Conservation (phyloP, 2,113 vertebrate genomes). For the Trinectes maculatus region DNA sequence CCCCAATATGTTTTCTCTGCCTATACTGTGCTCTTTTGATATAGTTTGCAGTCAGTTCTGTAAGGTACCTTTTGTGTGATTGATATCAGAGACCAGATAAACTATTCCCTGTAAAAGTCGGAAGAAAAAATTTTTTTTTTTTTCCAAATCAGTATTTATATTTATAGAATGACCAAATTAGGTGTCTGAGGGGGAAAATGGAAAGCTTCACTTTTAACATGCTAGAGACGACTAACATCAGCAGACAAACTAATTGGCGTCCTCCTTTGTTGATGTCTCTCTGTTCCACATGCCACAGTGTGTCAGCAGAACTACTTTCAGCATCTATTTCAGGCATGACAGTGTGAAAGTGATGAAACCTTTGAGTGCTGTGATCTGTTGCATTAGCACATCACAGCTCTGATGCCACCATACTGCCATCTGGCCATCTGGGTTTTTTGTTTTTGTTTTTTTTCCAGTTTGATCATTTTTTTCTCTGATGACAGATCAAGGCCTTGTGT, state of each 20-base stretch:
- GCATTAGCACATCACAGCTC: constrained; percentile 24
- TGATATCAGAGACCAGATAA: too few species aligned
- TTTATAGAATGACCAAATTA: too few species aligned
- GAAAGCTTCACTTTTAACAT: too few species aligned
- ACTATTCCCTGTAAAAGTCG: too few species aligned
- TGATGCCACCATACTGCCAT: constrained; percentile 4
- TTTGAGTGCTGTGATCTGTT: not conserved
- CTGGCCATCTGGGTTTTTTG: not conserved
- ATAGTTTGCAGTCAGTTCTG: constrained; percentile 5
- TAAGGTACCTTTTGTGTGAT: too few species aligned
- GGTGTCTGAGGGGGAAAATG: too few species aligned
- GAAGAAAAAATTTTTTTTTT: too few species aligned
- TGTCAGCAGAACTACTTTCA: constrained; percentile 1
- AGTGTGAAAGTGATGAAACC: not conserved
- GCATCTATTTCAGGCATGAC: not conserved
- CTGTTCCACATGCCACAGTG: not conserved
- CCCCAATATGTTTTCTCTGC: constrained; percentile 15
- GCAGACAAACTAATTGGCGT: too few species aligned
- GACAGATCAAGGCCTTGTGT: constrained; percentile 13
- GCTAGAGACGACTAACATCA: too few species aligned
- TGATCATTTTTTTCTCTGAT: constrained; percentile 1
- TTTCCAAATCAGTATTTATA: too few species aligned
- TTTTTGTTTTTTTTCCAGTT: constrained; percentile 8
- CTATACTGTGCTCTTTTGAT: not conserved
- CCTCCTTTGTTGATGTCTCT: constrained; percentile 10